Base-by-base conservation (phyloP, 2,888 invertebrate genomes). In the Eudemis profundana region DNA sequence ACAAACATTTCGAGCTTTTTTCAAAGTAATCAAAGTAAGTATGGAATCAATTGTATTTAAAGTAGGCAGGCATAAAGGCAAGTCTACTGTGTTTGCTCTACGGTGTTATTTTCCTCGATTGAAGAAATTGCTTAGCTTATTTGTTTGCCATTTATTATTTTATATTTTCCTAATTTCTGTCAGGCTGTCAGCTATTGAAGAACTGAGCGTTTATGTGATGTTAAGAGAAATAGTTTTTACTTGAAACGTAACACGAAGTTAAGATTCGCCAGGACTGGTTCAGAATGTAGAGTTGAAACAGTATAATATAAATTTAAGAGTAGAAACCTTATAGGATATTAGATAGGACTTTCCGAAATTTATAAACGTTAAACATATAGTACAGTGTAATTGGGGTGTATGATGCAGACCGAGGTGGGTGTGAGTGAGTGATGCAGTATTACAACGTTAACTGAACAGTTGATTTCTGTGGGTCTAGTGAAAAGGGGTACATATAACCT, bases 311-410 rank as follows among this genome's bases (percentile, higher is more conserved):
- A 69, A 70, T 74, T 76, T 76, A 78, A 74, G 72, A 72, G 81
- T 87, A 86, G 86, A 73, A 70, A 77, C 80, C 79, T 75, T 77
- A 77, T 83, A 84, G 82, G 72, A 74, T 79, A 77, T 84, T 89
- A 90, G 88, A 88, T 91, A 90, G 90, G 88, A 78, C 80, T 86
- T 89, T 90, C 90, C 86, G 87, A 91, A 91, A 90, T 90, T 89
- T 90, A 90, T 90, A 86, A 90, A 90, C 82, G 90, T 90, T 90
- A 84, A 83, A 82, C 75, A 80, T 84, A 83, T 88, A 81, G 82
- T 84, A 83, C 79, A 77, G 75, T 82, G 79, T 77, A 76, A 73
- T 78, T 75, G 75, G 73, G 72, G 67, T 66, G 63, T 57, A 40
- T 33, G 61, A 66, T 66, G 66, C 54, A 67, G 33, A 63, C 50